phyloP scores from a whole-genome alignment of 1,140 invertebrate genomes.

The Aleiodes sp. region DNA sequence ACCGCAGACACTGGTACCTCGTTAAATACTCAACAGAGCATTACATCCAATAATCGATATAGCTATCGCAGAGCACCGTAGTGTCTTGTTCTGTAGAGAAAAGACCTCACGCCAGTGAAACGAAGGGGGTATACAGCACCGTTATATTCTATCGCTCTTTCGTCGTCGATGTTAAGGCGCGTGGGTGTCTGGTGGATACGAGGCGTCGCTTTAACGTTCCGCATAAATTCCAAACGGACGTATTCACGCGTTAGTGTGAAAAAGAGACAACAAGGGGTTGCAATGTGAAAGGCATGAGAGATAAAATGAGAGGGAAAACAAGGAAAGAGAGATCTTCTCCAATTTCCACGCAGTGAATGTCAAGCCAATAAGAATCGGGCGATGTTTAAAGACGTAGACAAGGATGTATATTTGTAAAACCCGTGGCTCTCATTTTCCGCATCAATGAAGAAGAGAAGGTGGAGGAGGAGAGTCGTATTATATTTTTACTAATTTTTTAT shows the following conservation, averaged over 20 bases:
- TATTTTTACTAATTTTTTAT: neutral
- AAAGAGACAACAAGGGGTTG: slow-evolving; percentile 12
- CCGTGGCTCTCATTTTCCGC: neutral
- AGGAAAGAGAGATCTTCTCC: slow-evolving; percentile 48
- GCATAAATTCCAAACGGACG: slow-evolving; percentile 52
- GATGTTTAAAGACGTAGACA: slow-evolving; percentile 42
- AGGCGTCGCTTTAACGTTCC: slow-evolving; percentile 57
- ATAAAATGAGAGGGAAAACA: slow-evolving; percentile 7
- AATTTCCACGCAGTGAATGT: slow-evolving; percentile 57
- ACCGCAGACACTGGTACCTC: slow-evolving; percentile 11
- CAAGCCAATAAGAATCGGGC: slow-evolving; percentile 50
- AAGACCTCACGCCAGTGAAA: neutral
- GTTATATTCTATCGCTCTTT: slow-evolving; percentile 41
- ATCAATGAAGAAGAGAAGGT: neutral
- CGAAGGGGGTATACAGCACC: slow-evolving; percentile 19
- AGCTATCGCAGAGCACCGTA: slow-evolving; percentile 4
- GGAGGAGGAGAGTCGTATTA: neutral
- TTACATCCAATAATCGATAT: slow-evolving; percentile 33
- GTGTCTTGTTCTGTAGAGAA: neutral
- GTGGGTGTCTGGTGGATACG: slow-evolving; percentile 52
- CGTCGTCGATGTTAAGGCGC: slow-evolving; percentile 31
- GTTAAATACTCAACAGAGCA: slow-evolving; percentile 25
- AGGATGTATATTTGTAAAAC: slow-evolving; percentile 18
- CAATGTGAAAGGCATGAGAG: slow-evolving; percentile 22
- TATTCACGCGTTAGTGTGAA: slow-evolving; percentile 19